Evolutionary conservation across 2,113 vertebrate genomes (phyloP).

Genomic region (Ptilonorhynchus violaceus): DNA sequence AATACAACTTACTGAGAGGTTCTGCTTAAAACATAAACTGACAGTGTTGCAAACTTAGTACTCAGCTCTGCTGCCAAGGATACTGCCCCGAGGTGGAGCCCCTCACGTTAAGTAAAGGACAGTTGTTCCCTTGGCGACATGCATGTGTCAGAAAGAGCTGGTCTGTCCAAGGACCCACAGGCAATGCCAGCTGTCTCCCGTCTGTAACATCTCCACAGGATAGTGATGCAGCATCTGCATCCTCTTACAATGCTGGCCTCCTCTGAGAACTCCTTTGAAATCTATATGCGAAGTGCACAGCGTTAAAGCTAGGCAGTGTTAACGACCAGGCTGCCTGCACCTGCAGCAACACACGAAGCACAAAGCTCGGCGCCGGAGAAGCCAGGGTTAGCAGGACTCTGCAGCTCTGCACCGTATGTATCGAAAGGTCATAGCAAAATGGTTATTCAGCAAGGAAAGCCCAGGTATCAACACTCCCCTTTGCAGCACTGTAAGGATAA

Average conservation of each 20-base stretch:
- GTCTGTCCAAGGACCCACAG: neutral
- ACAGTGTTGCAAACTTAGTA: neutral
- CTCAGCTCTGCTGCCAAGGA: neutral
- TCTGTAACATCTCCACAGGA: neutral
- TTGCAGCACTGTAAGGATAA: neutral
- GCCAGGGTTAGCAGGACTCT: neutral
- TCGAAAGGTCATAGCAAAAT: neutral
- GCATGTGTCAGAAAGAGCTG: neutral
- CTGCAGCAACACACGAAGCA: accelerated
- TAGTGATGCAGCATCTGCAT: neutral
- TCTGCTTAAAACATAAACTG: neutral
- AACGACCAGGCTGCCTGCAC: neutral
- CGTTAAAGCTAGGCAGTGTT: neutral
- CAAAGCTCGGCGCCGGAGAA: neutral
- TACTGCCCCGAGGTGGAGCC: neutral
- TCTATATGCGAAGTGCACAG: neutral
- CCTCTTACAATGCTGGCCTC: neutral
- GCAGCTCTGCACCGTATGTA: accelerated
- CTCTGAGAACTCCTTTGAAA: neutral
- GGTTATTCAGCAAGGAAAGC: neutral
- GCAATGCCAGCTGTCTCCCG: neutral
- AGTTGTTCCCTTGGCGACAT: neutral
- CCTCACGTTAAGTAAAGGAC: neutral
- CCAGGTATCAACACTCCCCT: neutral
- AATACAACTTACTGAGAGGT: neutral